Evolutionary conservation across 2,113 vertebrate genomes (phyloP).

Genomic region (Tringa solitaria): DNA sequence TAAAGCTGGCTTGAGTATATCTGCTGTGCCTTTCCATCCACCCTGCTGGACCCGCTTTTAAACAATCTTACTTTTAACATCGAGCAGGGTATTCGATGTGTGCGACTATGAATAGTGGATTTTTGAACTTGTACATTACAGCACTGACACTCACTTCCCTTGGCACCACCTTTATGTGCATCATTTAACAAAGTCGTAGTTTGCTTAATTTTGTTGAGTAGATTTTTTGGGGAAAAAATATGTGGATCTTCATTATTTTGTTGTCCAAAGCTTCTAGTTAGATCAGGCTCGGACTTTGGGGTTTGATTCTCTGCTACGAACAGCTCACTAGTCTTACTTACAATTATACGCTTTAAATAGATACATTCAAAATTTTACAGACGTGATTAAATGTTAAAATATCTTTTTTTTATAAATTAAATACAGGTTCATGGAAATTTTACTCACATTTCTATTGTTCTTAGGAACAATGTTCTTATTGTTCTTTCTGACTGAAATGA

Average conservation of each 20-base stretch:
- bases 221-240: rapidly evolving
- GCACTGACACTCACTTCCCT: not conserved
- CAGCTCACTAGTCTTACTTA: not conserved
- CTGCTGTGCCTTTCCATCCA: not conserved
- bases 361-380: not conserved
- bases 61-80: not conserved
- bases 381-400: not conserved
- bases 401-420: not conserved
- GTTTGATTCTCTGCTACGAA: not conserved
- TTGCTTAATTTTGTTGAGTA: not conserved
- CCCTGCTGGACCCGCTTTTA: not conserved
- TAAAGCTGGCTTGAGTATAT: not conserved
- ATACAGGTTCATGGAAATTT: not conserved
- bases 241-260: not conserved
- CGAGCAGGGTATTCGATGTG: not conserved
- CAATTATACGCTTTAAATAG: not conserved
- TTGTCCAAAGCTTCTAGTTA: not conserved
- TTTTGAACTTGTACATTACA: not conserved
- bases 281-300: not conserved
- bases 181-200: not conserved
- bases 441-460: not conserved
- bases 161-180: not conserved
- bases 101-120: not conserved
- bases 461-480: not conserved
- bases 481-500: not conserved